Conservation (phyloP, 2,888 invertebrate species). For the Pristionchus arcanus region DNA sequence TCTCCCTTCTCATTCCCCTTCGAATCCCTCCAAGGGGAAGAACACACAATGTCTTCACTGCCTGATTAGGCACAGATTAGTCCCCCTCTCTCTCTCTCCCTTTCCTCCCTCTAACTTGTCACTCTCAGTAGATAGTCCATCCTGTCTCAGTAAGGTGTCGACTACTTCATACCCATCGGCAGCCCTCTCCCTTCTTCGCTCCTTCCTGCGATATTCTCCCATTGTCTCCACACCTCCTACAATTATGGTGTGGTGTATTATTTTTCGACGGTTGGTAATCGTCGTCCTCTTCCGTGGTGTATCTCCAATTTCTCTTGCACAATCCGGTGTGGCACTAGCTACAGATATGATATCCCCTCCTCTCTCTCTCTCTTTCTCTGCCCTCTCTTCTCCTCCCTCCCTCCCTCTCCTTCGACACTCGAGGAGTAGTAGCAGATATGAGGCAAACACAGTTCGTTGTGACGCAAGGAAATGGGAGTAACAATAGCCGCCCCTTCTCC, state of each 20-base stretch:
- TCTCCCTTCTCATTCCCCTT: background rate
- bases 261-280: too few relatives aligned
- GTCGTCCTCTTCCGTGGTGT: background rate
- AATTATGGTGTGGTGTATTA: too few relatives aligned
- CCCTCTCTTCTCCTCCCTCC: background rate
- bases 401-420: background rate
- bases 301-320: background rate
- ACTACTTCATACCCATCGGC: background rate
- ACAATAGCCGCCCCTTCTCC: background rate
- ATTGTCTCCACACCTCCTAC: too few relatives aligned
- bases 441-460: constrained; percentile 46
- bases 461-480: constrained; percentile 27
- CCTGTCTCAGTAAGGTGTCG: constrained; percentile 24
- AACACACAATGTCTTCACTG: background rate
- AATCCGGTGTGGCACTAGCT: background rate
- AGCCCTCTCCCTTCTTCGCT: constrained; percentile 37
- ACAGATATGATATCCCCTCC: constrained; percentile 33
- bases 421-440: constrained; percentile 35
- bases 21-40: background rate
- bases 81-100: background rate
- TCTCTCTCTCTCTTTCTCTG: constrained; percentile 12
- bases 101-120: background rate
- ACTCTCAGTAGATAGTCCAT: background rate
- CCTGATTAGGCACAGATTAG: constrained; percentile 31
- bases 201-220: background rate